Base-by-base conservation (phyloP, 2,113 vertebrate genomes). In the Dendropsophus ebraccatus region DNA sequence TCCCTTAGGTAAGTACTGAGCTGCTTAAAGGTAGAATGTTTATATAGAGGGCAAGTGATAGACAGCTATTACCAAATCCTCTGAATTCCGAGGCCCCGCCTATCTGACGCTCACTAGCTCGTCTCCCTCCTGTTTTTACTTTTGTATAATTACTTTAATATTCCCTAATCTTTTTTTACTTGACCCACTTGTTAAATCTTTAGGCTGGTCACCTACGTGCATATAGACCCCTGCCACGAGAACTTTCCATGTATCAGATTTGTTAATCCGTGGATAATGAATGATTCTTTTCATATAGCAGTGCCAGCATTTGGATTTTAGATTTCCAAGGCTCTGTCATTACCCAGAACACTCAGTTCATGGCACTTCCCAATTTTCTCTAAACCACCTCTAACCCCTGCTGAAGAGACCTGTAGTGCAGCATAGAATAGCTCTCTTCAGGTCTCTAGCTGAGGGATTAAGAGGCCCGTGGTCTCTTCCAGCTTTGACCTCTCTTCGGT, bases 1-100 rank as follows among this genome's bases (percentile, higher is more conserved):
- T 89, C 97, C 97, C 0, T 92, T 99, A 49, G 97, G 97, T 98
- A 89, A 95, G 94, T 90, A 45, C 7, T 56, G n/a, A n/a, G n/a
- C 41, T n/a, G 50, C 23, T 25, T 62, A 13, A 62, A 28, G 25
- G 1, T 32, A 8, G 19, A 70, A 70, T 9, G 67, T 14, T 17
- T 67, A 32, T 0, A 28, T 62, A 13, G 58, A 25, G 25, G 1
- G 10, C 58, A 12, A 62, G 58, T 2, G 9, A 28, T 25, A 62
- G 23, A 10, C 30, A 32, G 14, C 23, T 9, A 5, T 60, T 60
- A 7, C n/a, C 21, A 60, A 60, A 60, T 9, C 10, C 21, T n/a
- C 23, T 23, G 1, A 35, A 8, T 35, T 2, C 12, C 1, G 1
- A 67, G 13, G 28, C 28, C 62, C 5, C 5, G 60, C 23, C 28